Evolutionary conservation across 2,113 vertebrate species (phyloP).

Genomic region (Corythoichthys haematopterus): DNA sequence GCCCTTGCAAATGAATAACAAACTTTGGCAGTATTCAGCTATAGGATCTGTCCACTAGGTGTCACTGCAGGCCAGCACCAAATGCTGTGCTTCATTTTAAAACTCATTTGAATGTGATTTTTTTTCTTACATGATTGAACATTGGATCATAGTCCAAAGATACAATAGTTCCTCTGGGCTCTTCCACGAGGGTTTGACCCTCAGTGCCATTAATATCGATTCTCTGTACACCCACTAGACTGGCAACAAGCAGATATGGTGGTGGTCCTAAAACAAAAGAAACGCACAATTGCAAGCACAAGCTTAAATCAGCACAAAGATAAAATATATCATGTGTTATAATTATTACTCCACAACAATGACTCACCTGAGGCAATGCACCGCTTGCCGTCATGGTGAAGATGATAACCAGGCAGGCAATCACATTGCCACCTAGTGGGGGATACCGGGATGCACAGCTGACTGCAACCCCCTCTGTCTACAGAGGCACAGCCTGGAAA

Average conservation of each 20-base stretch:
- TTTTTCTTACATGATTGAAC: slow-evolving; percentile 77
- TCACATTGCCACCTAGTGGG: slow-evolving; percentile 79
- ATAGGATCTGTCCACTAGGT: slow-evolving; percentile 34
- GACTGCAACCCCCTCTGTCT: slow-evolving; percentile 88
- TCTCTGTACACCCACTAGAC: slow-evolving; percentile 75
- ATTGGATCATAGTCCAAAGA: slow-evolving; percentile 88
- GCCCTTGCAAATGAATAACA: background rate
- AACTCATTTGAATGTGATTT: background rate
- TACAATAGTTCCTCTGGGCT: slow-evolving; percentile 79
- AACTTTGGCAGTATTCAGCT: background rate
- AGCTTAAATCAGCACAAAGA: background rate
- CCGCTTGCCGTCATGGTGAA: slow-evolving; percentile 76
- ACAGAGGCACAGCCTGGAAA: slow-evolving; percentile 80
- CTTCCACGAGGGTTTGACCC: slow-evolving; percentile 73
- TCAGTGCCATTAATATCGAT: slow-evolving; percentile 78
- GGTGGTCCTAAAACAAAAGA: slow-evolving; percentile 71
- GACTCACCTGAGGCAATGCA: slow-evolving; percentile 79
- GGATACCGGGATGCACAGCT: slow-evolving; percentile 75
- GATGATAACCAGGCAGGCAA: slow-evolving; percentile 82
- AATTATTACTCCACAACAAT: background rate
- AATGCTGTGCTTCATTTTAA: background rate
- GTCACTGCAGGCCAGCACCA: slow-evolving; percentile 14
- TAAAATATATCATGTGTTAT: no score
- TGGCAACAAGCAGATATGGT: slow-evolving; percentile 82
- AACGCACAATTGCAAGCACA: background rate